Evolutionary conservation across 2,888 invertebrate species (phyloP).

Genomic region (Uloborus plumipes): DNA sequence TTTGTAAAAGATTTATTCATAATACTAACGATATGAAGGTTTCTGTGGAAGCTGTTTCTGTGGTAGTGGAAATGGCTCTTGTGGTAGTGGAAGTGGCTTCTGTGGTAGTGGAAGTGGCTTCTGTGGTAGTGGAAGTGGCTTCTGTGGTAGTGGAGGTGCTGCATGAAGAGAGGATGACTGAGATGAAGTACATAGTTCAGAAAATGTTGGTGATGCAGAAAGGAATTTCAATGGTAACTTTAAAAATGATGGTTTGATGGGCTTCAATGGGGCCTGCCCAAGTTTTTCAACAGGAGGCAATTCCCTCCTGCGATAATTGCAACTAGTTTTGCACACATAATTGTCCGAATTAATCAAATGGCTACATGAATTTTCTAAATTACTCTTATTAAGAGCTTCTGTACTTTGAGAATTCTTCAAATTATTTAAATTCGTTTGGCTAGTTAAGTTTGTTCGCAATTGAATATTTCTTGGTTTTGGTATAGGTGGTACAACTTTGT

Average conservation of each 20-base stretch:
- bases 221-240: slow-evolving; percentile 28
- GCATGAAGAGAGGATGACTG: neutral
- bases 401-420: neutral
- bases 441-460: slow-evolving; percentile 3
- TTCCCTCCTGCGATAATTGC: slow-evolving; percentile 42
- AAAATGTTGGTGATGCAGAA: too few relatives aligned
- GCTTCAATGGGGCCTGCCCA: slow-evolving; percentile 56
- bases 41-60: slow-evolving; percentile 27
- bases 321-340: slow-evolving; percentile 46
- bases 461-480: slow-evolving; percentile 26
- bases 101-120: neutral
- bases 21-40: slow-evolving; percentile 56
- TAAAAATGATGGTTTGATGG: slow-evolving; percentile 34
- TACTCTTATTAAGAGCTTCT: neutral
- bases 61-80: neutral
- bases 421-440: neutral
- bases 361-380: neutral
- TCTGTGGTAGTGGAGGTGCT: slow-evolving; percentile 3
- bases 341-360: slow-evolving; percentile 45
- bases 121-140: slow-evolving; percentile 22
- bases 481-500: slow-evolving; percentile 9
- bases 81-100: slow-evolving; percentile 24
- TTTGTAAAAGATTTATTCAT: neutral
- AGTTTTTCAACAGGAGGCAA: slow-evolving; percentile 41
- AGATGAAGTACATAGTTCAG: neutral